Base-by-base conservation (phyloP, 2,113 vertebrate species). In the Upupa epops region DNA sequence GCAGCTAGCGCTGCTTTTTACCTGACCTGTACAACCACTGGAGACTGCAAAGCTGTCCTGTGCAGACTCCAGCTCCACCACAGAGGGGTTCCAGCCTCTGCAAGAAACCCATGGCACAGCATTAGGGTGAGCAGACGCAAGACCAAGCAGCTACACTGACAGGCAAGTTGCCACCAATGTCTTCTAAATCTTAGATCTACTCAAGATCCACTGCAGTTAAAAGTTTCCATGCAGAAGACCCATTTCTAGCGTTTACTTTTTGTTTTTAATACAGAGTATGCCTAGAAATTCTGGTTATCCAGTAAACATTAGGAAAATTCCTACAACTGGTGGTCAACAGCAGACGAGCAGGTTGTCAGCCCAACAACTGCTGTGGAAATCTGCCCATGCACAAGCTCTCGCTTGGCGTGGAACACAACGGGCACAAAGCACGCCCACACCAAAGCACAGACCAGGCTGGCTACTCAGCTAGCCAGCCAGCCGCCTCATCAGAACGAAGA, bases 141-240 rank as follows among this genome's bases (percentile, higher is more conserved):
- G 5, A 29, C 21, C 17, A 25, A 4, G 13, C 42, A 87, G 60
- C 10, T 61, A 71, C 25, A 24, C 5, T 1, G 1, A 78, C 18
- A 54, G 11, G 10, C 19, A 65, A 77, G 32, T 15, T 77, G 42
- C 3, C 20, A 49, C 17, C 0, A 0, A 21, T 32, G 61, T 66
- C 26, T 54, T 46, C 42, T 26, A 73, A 11, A 71, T 52, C 28
- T 70, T 52, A n/a, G n/a, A n/a, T n/a, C n/a, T n/a, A n/a, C n/a
- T n/a, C n/a, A n/a, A n/a, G 45, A 64, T 46, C 31, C 48, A 58
- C 7, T 16, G 6, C 8, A 65, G 28, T 28, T 46, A 17, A 63
- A 70, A 21, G 70, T 28, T 92, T 28, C 64, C 64, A 80, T 0
- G 4, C 17, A 40, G 29, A 56, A 80, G 26, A 58, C 6, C 32